Percentiles rank a stretch among this genome's conserved stretches.
Conservation (phyloP, 2,888 invertebrate genomes). For the Machimus rusticus region DNA sequence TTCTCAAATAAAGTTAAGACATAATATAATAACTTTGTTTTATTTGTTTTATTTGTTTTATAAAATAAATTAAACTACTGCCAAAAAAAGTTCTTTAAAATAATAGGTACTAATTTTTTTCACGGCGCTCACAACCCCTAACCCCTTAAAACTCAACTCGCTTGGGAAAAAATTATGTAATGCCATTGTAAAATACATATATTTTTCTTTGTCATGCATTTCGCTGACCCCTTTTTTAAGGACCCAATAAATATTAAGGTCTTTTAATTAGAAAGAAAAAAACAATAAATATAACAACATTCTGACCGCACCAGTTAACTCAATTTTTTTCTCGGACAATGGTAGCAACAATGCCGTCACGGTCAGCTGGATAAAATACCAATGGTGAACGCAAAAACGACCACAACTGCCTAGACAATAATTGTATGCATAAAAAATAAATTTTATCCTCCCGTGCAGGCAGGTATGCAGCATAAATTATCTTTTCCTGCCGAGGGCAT, state of each 20-base stretch:
- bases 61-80: too few relatives aligned
- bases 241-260: neutral
- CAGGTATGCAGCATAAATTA: neutral
- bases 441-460: neutral
- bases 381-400: constrained; percentile 1
- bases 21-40: too few relatives aligned
- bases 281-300: neutral
- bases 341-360: neutral
- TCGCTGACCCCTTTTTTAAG: neutral
- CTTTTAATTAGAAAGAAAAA: neutral
- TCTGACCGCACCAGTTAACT: neutral
- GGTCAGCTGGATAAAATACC: constrained; percentile 15
- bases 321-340: neutral
- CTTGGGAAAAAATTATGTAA: neutral
- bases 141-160: too few relatives aligned
- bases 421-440: constrained; percentile 19
- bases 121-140: too few relatives aligned
- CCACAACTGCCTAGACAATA: constrained; percentile 1
- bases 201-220: neutral
- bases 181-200: neutral
- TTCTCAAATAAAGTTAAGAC: too few relatives aligned
- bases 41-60: too few relatives aligned
- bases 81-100: too few relatives aligned
- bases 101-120: too few relatives aligned
- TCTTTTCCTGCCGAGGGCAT: neutral